phyloP scores from a whole-genome alignment of 2,113 vertebrate species.

The Trochalopteron elliotii region DNA sequence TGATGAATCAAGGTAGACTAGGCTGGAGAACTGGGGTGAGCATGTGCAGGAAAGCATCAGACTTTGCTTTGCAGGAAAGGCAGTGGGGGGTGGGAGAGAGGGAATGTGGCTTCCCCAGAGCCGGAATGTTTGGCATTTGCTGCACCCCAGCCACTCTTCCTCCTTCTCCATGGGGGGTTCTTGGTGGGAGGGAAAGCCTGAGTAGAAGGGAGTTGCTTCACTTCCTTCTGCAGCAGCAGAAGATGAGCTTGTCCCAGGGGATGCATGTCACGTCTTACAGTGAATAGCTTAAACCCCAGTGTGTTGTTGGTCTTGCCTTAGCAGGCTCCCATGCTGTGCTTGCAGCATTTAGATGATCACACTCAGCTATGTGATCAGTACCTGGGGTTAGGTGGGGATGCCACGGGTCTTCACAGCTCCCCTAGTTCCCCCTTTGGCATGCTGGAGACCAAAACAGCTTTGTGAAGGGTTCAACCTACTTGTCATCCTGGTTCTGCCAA shows the following conservation, averaged over 20 bases:
- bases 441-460: not conserved
- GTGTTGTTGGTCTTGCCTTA: not conserved
- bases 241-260: not conserved
- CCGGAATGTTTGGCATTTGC: constrained; percentile 47
- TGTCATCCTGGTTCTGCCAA: not conserved
- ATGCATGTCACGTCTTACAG: not conserved
- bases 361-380: not conserved
- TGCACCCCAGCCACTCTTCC: constrained; percentile 35
- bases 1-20: not conserved
- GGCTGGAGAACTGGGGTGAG: not conserved
- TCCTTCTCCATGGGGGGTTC: constrained; percentile 25
- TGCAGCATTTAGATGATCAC: not conserved
- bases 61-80: constrained; percentile 6
- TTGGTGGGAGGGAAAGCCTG: not conserved
- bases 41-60: not conserved
- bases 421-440: not conserved
- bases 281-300: not conserved
- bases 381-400: not conserved
- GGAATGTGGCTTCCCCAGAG: not conserved
- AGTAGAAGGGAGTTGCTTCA: constrained; percentile 27
- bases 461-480: not conserved
- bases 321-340: not conserved
- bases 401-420: not conserved
- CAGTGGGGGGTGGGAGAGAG: not conserved
- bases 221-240: not conserved